Evolutionary conservation across 2,113 vertebrate genomes (phyloP).

Genomic region (Phyllostomus discolor): DNA sequence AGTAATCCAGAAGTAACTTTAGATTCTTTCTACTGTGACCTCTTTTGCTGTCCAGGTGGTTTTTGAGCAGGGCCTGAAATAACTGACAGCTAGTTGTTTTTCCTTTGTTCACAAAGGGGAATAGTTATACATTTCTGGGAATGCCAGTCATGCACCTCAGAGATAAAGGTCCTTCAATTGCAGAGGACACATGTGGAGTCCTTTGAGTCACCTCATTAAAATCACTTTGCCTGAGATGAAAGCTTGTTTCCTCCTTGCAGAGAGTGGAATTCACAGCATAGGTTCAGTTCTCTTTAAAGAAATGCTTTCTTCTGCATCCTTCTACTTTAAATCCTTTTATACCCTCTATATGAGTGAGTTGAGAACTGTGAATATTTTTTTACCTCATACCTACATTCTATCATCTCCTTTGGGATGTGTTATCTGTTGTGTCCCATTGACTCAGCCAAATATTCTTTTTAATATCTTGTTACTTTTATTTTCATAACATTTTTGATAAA

Average conservation of each 20-base stretch:
- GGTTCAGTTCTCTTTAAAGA: not conserved
- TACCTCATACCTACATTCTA: not conserved
- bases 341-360: not conserved
- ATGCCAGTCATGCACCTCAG: not conserved
- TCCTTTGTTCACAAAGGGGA: not conserved
- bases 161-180: not conserved
- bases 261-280: not conserved
- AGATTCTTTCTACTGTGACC: not conserved
- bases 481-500: conserved; percentile 18
- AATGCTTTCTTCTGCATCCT: not conserved
- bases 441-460: not conserved
- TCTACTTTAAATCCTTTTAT: not conserved
- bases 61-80: not conserved
- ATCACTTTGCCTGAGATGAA: not conserved
- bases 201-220: not conserved
- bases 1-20: not conserved
- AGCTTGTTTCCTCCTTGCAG: not conserved
- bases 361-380: not conserved
- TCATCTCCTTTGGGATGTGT: not conserved
- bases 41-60: not conserved
- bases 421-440: not conserved
- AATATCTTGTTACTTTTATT: not conserved
- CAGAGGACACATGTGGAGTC: not conserved
- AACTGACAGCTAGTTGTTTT: not conserved
- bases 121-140: not conserved